Evolutionary conservation across 2,113 vertebrate species (phyloP), one percentile per base, ranked within the genome.

Genomic region (Proterorhinus semilunaris): DNA sequence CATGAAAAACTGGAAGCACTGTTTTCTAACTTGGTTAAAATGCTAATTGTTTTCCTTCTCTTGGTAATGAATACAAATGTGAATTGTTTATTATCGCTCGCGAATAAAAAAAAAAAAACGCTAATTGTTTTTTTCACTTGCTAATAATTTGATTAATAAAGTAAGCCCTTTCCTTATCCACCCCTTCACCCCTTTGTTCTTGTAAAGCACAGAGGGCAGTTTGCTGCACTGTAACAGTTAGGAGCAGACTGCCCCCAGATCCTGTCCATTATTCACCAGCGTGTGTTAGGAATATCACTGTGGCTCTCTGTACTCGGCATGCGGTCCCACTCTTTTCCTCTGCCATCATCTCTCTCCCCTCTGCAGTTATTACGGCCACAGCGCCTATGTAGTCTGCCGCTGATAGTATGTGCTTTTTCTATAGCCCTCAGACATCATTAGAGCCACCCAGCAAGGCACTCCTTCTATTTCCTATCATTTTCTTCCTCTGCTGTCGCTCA

Each of bases 381-480:
- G 68, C 69, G 62, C 76, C 70, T 65, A 46, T 77, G 59, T 58
- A 58, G 55, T 53, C 72, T 65, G 47, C 68, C 63, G 4, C 76
- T 49, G 71, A 61, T 44, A 42, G 79, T 62, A 36, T 83, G 80
- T 81, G 80, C 85, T 79, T 80, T 61, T 72, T 79, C 84, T 82
- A 69, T 73, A 79, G 84, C 88, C 81, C 83, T 86, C 84, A 86
- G 85, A 88, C 88, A 90, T 90, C 82, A 86, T 87, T 89, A 88
- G 84, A 86, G 80, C 84, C 85, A 83, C 89, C 85, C 89, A 88
- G 85, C 84, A 71, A 86, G 90, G 53, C 36, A 77, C 86, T 88
- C 82, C 76, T 88, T 86, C 89, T 81, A 86, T 87, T 88, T 91
- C 88, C 89, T 78, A 86, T 85, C 83, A 87, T 87, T 89, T 88